Evolutionary conservation across 2,888 invertebrate species (phyloP), one percentile per base, ranked within the genome.

Genomic region (Luffia ferchaultella): DNA sequence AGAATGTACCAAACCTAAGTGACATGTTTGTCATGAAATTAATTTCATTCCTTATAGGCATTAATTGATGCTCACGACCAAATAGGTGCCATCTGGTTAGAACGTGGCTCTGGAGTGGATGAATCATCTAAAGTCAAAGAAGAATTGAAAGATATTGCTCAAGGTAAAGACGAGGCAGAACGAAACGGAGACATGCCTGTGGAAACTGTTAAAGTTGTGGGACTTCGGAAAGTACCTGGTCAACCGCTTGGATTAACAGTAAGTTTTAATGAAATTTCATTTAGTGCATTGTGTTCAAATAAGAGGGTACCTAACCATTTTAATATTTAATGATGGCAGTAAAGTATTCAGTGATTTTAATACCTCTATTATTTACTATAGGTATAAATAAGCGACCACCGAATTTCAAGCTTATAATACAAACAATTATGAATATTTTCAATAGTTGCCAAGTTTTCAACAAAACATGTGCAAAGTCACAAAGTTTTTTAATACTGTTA

Each of bases 41-140:
- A n/a, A 40, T 52, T 73, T 67, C 51, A 50, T 16, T 54, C 50
- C 54, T 59, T 83, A 3, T 73, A 92, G 89, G 92, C 93, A 42
- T 85, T 97, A 57, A 82, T 97, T 59, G 90, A 92, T 64, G 91
- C 94, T 54, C 96, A 97, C 88, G 97, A 97, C 86, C 89, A 90
- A 73, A 90, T 96, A 67, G 95, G 95, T 46, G 87, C 73, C 56
- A 68, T 85, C 63, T 85, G 85, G 85, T 58, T 85, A 41, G 75
- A 89, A 55, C 77, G 87, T 64, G 85, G 84, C 45, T 78, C 79
- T 20, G 76, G 79, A 17, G 73, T 84, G 62, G 87, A 87, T 69
- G 78, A 83, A 53, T 64, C 73, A 42, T 67, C 68, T 49, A 60
- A 70, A 51, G 68, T 74, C 58, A 60, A 64, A 53, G 71, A 73